Evolutionary conservation across 2,888 invertebrate genomes (phyloP), one percentile per base, ranked within the genome.

Genomic region (Eumerus sabulonum): DNA sequence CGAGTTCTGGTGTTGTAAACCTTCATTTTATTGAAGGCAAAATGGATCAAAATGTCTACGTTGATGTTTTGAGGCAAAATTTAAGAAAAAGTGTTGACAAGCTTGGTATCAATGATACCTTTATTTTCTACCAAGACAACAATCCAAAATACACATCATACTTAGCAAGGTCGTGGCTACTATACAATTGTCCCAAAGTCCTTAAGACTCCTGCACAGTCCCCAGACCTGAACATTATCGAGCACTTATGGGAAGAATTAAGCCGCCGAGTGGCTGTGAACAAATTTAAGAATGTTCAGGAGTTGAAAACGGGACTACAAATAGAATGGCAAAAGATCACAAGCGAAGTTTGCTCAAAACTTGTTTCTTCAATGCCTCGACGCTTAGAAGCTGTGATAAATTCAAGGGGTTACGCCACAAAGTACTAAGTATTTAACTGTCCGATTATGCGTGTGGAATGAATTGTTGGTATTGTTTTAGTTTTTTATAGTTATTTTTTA

Each of bases 131-230:
- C 14, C 53, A 64, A 17, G 64, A 64, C 27, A 64, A 64, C 18
- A 53, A 64, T 16, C 53, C 53, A 17, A 64, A 64, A 14, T 53
- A 64, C 17, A 64, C 53, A 14, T 40, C 64, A 12, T 35, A 27
- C 17, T 12, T 17, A 18, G 64, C 35, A 17, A 13, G 18, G 12
- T 7, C 17, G 14, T 64, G 64, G 54, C 38, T 64, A 11, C 12
- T 64, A 3, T 40, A 53, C 9, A 54, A 64, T 17, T 51, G 51
- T n/a, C 64, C 40, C 1, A 44, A 59, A 44, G 1, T 45, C 4
- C 9, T 59, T 12, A 14, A 59, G 19, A 59, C 59, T 4, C 2
- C 42, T 44, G 35, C 44, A 44, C 44, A 44, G 44, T 18, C n/a
- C 16, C 42, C 45, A 35, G 59, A 59, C 36, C 7, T 59, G 11